A percentile compares a stretch with the other conserved stretches of the same genome.
Evolutionary conservation across 2,113 vertebrate genomes (phyloP).

Genomic region (Mola mola): DNA sequence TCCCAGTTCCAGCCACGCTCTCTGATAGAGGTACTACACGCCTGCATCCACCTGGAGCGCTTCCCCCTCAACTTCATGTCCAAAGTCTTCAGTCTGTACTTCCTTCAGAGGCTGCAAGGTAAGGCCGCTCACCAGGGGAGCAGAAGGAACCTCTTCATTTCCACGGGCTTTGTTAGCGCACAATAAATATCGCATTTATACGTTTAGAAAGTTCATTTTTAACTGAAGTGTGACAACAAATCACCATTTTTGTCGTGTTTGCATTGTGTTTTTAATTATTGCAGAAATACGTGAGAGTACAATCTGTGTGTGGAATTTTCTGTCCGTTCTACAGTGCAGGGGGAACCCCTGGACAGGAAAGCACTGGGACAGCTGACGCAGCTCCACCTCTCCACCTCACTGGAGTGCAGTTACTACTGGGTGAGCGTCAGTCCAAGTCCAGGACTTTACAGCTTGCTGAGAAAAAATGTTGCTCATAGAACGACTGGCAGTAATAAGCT

Average conservation of each 20-base stretch:
- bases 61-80: constrained; percentile 85
- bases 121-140: too few species aligned
- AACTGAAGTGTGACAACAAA: too few species aligned
- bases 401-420: constrained; percentile 38
- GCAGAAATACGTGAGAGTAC: too few species aligned
- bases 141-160: too few species aligned
- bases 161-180: too few species aligned
- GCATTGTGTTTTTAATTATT: too few species aligned
- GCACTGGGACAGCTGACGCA: constrained; percentile 37
- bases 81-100: constrained; percentile 84
- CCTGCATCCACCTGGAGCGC: constrained; percentile 80
- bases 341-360: constrained; percentile 29
- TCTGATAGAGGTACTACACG: constrained; percentile 82
- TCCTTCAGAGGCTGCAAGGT: constrained; percentile 86
- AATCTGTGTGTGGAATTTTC: too few species aligned
- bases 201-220: too few species aligned
- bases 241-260: too few species aligned
- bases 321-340: constrained; percentile 23
- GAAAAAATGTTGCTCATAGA: neutral
- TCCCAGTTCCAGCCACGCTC: constrained; percentile 76
- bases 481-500: neutral
- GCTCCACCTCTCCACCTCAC: constrained; percentile 40
- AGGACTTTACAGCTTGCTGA: neutral
- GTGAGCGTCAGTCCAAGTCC: constrained; percentile 5
- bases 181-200: too few species aligned